A percentile compares a stretch with the other conserved stretches of the same genome.
These are phyloP conservation scores for Coremacera marginata DNA, from an alignment of 2,888 invertebrate genomes.

Conservation along the genomic window DNA sequence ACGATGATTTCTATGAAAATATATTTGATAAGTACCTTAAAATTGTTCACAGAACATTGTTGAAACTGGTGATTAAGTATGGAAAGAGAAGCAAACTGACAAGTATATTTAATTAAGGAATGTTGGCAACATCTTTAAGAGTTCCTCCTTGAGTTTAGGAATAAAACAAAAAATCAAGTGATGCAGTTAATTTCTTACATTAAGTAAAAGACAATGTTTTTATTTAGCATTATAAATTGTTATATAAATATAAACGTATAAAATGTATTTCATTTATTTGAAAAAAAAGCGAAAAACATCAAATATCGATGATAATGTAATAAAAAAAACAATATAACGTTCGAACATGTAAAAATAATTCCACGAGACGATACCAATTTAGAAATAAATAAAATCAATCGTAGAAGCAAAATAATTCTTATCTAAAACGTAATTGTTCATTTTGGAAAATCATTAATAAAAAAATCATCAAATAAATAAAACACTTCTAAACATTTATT, in stretches of 20 bases:
- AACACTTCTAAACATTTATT: background rate
- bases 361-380: background rate
- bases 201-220: constrained; percentile 12
- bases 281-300: background rate
- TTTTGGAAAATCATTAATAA: constrained; percentile 31
- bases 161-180: no score
- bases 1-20: background rate
- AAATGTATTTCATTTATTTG: constrained; percentile 20
- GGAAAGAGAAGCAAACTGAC: background rate
- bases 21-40: constrained; percentile 24
- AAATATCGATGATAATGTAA: constrained; percentile 16
- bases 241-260: constrained; percentile 11
- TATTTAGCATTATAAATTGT: background rate
- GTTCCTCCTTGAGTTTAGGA: no score
- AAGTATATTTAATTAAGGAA: no score
- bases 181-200: background rate
- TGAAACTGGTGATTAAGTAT: background rate
- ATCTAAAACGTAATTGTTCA: constrained; percentile 26
- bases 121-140: no score
- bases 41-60: constrained; percentile 5
- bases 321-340: background rate
- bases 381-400: background rate
- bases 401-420: constrained; percentile 6
- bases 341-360: constrained; percentile 7
- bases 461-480: constrained; percentile 16